Evolutionary conservation across 2,113 vertebrate species (phyloP), one percentile per base, ranked within the genome.

Genomic region (Oncorhynchus masou): DNA sequence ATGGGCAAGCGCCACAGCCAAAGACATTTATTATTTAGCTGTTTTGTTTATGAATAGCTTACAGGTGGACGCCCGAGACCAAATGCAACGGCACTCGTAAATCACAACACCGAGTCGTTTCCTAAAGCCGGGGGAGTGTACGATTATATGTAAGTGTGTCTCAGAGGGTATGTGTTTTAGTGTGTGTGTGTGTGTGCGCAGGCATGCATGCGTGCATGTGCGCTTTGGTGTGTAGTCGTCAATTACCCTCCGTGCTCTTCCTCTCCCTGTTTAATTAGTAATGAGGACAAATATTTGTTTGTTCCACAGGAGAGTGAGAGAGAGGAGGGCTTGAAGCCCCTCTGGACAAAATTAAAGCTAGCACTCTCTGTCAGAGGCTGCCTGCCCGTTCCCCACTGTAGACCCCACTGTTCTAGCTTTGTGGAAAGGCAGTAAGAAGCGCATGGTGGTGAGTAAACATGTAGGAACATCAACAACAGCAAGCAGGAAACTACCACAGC

Each of bases 11-110:
- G 7, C 19, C 62, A 49, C 64, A 48, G 22, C 34, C 68, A 4
- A 20, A 69, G 12, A 39, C 39, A 97, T 97, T 96, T 93, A 96
- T 98, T 97, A 98, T 98, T 97, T 96, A 96, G 95, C 95, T 92
- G 93, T 93, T 95, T 94, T 96, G 96, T 97, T 97, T 98, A 96
- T 96, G 96, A 97, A 96, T 96, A 94, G 94, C 95, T 97, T 96
- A 96, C 96, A 96, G 95, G 96, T 96, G 94, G 94, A 89, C 86
- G 95, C 90, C 87, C 74, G 93, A 87, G 89, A 86, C 88, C 84
- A 93, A 91, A 71, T 77, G 91, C 93, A 95, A 93, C 94, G 91
- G 91, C 78, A 88, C 94, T 93, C 86, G 92, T 99, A 96, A 94
- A 98, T 99, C 96, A 98, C 93, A 80, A 79, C 79, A 79, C 78